Percentiles rank a stretch among this genome's conserved stretches.
These are phyloP conservation scores for Perccottus glenii DNA, from an alignment of 2,113 vertebrate species.

Conservation along the genomic window DNA sequence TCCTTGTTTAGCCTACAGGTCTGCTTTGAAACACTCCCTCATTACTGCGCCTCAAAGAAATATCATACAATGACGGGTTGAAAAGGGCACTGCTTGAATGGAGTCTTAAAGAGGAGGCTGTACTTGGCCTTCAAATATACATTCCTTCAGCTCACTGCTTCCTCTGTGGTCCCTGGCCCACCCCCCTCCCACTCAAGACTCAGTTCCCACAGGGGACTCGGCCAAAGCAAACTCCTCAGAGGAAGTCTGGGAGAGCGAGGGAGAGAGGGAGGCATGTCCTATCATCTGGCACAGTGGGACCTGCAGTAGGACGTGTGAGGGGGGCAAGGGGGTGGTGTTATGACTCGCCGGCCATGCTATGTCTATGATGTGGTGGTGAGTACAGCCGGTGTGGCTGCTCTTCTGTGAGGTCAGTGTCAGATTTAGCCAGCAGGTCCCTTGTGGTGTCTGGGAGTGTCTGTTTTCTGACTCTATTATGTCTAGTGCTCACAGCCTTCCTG, in stretches of 20 bases:
- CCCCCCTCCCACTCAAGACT: slow-evolving; percentile 65
- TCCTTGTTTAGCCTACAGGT: slow-evolving; percentile 74
- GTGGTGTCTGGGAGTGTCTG: slow-evolving; percentile 83
- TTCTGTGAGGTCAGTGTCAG: slow-evolving; percentile 76
- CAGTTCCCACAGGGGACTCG: slow-evolving; percentile 80
- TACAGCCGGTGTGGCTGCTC: slow-evolving; percentile 68
- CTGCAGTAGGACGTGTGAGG: slow-evolving; percentile 42
- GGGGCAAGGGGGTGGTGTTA: slow-evolving; percentile 63
- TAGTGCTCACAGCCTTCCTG: slow-evolving; percentile 77
- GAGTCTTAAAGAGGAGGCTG: slow-evolving; percentile 77
- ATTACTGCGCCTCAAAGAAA: slow-evolving; percentile 77
- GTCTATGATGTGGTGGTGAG: slow-evolving; percentile 78
- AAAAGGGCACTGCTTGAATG: slow-evolving; percentile 81
- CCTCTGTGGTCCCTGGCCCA: slow-evolving; percentile 76
- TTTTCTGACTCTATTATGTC: slow-evolving; percentile 83
- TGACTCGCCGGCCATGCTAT: slow-evolving; percentile 70
- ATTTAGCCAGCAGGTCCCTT: slow-evolving; percentile 79
- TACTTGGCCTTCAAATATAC: slow-evolving; percentile 82
- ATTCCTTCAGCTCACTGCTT: slow-evolving; percentile 81
- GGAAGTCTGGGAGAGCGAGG: slow-evolving; percentile 71
- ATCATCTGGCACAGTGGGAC: slow-evolving; percentile 54
- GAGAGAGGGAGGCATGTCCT: slow-evolving; percentile 46
- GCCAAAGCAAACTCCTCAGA: slow-evolving; percentile 80
- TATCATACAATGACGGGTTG: slow-evolving; percentile 77
- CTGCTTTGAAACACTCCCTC: slow-evolving; percentile 74